Evolutionary conservation across 2,888 invertebrate species (phyloP).

Genomic region (Stenoptilia bipunctidactyla): DNA sequence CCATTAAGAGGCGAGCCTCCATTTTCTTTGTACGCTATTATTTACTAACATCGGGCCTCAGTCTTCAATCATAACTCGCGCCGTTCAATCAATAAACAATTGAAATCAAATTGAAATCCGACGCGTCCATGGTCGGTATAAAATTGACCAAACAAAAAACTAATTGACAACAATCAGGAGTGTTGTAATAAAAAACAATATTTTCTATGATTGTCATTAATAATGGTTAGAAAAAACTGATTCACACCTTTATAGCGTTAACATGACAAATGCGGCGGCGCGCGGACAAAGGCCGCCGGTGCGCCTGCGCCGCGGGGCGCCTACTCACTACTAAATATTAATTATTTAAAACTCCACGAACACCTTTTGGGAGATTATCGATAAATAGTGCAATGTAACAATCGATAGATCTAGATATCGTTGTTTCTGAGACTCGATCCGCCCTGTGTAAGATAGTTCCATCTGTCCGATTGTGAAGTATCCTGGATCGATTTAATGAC

Average conservation of each 20-base stretch:
- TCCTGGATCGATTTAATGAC: too few relatives aligned
- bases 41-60: too few relatives aligned
- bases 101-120: conserved; percentile 39
- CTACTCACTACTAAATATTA: conserved; percentile 55
- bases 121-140: conserved; percentile 55
- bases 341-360: conserved; percentile 63
- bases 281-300: conserved; percentile 38
- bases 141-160: conserved; percentile 50
- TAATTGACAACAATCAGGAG: conserved; percentile 68
- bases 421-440: conserved; percentile 4
- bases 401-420: conserved; percentile 52
- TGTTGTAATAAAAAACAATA: conserved; percentile 62
- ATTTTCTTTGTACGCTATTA: too few relatives aligned
- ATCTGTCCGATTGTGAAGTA: too few relatives aligned
- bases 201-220: conserved; percentile 68
- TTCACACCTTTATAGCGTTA: conserved; percentile 68
- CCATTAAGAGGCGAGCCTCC: too few relatives aligned
- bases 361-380: conserved; percentile 68
- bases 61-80: conserved; percentile 1
- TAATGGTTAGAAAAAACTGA: conserved; percentile 64
- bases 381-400: conserved; percentile 44
- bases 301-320: conserved; percentile 59
- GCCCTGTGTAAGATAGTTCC: conserved; percentile 10
- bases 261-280: conserved; percentile 64
- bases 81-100: conserved; percentile 18